phyloP scores from a whole-genome alignment of 2,113 vertebrate species.

The Serilophus lunatus region DNA sequence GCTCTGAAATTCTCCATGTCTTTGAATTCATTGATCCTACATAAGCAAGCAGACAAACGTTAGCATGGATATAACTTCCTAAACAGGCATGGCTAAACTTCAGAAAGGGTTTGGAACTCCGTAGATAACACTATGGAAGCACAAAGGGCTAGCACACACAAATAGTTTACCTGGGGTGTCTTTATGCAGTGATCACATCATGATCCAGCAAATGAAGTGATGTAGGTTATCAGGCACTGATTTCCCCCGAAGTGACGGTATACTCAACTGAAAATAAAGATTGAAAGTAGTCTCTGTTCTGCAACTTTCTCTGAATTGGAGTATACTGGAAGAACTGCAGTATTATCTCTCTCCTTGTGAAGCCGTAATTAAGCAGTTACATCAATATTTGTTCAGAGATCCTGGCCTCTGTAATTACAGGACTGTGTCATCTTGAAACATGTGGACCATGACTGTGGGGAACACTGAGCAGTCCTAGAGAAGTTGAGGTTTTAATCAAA shows the following conservation, averaged over 20 bases:
- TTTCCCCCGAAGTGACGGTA: neutral
- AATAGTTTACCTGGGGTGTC: accelerated
- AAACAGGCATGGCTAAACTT: neutral
- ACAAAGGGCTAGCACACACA: neutral
- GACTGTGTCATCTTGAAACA: neutral
- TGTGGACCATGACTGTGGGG: neutral
- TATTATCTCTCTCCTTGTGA: neutral
- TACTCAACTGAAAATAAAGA: neutral
- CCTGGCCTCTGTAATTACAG: neutral
- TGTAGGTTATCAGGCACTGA: neutral
- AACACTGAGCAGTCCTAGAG: neutral
- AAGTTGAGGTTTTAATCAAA: neutral
- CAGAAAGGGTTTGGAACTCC: neutral
- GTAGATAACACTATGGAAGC: neutral
- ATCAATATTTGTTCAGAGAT: neutral
- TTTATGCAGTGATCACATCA: neutral
- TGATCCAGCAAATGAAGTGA: neutral
- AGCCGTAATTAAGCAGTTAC: neutral
- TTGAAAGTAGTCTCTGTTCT: neutral
- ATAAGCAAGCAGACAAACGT: neutral
- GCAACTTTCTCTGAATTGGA: neutral
- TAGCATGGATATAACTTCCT: accelerated
- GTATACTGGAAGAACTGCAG: neutral
- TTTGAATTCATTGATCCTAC: neutral
- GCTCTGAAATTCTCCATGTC: neutral